phyloP scores from a whole-genome alignment of 2,113 vertebrate genomes.

The Sinocyclocheilus grahami region DNA sequence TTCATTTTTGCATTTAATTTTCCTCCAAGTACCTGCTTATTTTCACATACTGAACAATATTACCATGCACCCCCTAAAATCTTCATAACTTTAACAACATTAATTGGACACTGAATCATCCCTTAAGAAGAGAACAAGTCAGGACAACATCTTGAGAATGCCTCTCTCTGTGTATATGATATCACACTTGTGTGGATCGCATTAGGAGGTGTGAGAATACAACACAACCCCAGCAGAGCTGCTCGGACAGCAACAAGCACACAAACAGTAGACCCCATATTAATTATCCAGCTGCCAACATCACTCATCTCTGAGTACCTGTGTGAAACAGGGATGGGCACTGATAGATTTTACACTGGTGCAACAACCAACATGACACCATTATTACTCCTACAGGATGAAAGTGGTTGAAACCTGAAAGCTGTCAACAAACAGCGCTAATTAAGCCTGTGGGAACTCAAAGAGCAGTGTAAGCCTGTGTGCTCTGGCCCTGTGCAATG shows the following conservation, averaged over 20 bases:
- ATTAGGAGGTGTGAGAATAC: background rate
- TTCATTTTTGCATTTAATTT: background rate
- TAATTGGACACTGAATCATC: background rate
- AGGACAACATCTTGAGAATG: background rate
- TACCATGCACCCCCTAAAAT: background rate
- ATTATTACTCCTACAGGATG: conserved; percentile 44
- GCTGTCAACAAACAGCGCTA: conserved; percentile 62
- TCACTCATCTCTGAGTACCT: conserved; percentile 20
- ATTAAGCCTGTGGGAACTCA: conserved; percentile 75
- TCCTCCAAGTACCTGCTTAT: background rate
- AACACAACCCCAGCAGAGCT: background rate
- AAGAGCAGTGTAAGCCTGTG: conserved; percentile 41
- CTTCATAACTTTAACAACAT: background rate
- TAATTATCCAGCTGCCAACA: conserved; percentile 22
- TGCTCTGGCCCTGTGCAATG: background rate
- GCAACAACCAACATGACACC: conserved; percentile 53
- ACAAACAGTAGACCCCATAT: background rate
- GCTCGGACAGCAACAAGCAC: background rate
- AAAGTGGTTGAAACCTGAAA: conserved; percentile 40
- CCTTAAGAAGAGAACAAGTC: conserved; percentile 3
- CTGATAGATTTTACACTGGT: conserved; percentile 36
- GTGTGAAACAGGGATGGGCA: conserved; percentile 13
- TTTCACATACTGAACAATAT: background rate
- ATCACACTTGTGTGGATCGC: background rate
- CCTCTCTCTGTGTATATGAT: background rate